phyloP scores from a whole-genome alignment of 2,888 invertebrate species.

The Augiades crinisus region DNA sequence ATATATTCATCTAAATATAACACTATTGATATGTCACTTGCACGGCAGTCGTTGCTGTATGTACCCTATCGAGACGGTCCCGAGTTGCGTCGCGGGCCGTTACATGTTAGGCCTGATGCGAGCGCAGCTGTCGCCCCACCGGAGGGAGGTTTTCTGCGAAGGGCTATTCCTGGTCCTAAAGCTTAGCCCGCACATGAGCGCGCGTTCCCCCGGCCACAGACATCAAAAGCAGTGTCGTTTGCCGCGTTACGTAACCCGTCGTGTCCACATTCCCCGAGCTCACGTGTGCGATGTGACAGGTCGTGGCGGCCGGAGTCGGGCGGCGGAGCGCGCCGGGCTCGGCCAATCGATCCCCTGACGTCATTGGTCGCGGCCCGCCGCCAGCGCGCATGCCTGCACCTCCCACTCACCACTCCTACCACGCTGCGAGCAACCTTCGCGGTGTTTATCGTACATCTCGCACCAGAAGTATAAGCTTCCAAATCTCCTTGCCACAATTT shows the following conservation, averaged over 20 bases:
- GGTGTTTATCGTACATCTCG: constrained; percentile 10
- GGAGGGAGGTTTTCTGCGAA: constrained; percentile 97
- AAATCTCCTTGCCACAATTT: not conserved
- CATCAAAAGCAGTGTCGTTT: constrained; percentile 46
- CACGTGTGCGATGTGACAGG: constrained; percentile 57
- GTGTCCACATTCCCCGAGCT: constrained; percentile 41
- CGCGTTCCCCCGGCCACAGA: constrained; percentile 58
- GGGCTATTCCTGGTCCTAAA: constrained; percentile 98
- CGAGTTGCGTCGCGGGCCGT: constrained; percentile 22
- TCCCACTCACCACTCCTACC: constrained; percentile 33
- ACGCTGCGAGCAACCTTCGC: not conserved
- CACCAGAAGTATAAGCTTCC: not conserved
- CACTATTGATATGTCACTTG: constrained; percentile 42
- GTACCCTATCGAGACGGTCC: constrained; percentile 19
- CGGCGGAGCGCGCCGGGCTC: constrained; percentile 37
- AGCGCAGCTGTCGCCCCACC: constrained; percentile 96
- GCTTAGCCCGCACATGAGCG: constrained; percentile 97
- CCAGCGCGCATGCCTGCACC: constrained; percentile 41
- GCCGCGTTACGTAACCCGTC: constrained; percentile 60
- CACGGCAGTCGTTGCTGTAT: constrained; percentile 17
- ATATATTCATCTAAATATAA: constrained; percentile 43
- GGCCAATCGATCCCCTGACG: constrained; percentile 69
- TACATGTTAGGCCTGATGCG: constrained; percentile 28
- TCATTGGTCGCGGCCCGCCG: constrained; percentile 48
- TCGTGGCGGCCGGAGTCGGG: constrained; percentile 38